Percentiles rank a stretch among this genome's conserved stretches.
phyloP scores from a whole-genome alignment of 2,797 vertebrate genomes.

The Amblyopsis hoosieri region DNA sequence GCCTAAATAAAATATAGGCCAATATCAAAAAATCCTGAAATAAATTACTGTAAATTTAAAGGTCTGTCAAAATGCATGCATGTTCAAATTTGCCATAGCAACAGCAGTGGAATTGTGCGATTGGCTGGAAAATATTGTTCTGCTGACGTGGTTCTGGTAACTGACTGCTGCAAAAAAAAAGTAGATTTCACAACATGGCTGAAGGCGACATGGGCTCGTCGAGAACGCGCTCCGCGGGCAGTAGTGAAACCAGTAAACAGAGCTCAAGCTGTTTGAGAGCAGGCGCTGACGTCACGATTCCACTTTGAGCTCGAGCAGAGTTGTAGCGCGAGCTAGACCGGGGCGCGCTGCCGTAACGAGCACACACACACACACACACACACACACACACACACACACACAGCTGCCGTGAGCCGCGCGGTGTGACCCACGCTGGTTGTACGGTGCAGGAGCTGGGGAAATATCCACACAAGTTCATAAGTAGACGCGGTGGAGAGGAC shows the following conservation, averaged over 20 bases:
- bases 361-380: slow-evolving; percentile 40
- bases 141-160: not conserved
- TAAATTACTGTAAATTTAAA: no score
- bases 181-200: no score
- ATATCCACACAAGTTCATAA: no score
- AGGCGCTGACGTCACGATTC: slow-evolving; percentile 73
- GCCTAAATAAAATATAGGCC: no score
- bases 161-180: no score
- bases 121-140: slow-evolving; percentile 38
- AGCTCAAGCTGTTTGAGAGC: slow-evolving; percentile 61
- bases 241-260: slow-evolving; percentile 86
- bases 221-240: slow-evolving; percentile 38
- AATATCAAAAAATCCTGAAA: no score
- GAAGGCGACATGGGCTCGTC: no score
- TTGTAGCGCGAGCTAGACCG: slow-evolving; percentile 69
- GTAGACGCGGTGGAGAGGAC: no score
- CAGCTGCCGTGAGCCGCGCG: slow-evolving; percentile 59
- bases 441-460: no score
- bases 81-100: slow-evolving; percentile 20
- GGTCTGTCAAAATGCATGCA: slow-evolving; percentile 64
- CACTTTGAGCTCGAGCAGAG: slow-evolving; percentile 65
- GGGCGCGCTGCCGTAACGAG: slow-evolving; percentile 62
- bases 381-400: not conserved
- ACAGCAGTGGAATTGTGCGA: slow-evolving; percentile 30
- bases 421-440: slow-evolving; percentile 48